Evolutionary conservation across 2,888 invertebrate genomes (phyloP).

Genomic region (Tiphia femorata): DNA sequence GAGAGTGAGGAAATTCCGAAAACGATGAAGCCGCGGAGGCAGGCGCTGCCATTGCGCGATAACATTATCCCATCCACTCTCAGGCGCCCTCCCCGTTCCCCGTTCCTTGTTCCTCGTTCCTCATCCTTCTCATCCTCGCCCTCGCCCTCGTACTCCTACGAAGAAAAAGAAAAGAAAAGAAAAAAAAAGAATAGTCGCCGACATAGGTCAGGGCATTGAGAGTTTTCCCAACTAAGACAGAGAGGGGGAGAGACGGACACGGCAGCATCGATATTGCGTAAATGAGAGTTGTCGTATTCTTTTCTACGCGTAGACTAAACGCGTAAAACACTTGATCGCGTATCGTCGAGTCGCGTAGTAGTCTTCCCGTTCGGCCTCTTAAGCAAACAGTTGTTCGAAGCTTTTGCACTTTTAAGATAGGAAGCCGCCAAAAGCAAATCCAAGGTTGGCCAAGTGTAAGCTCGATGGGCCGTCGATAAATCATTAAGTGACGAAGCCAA

Average conservation of each 20-base stretch:
- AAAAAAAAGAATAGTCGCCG: constrained; percentile 10
- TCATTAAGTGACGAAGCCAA: constrained; percentile 41
- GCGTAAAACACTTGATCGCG: constrained; percentile 1
- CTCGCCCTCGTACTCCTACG: too few species aligned
- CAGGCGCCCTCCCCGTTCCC: too few species aligned
- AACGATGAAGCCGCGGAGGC: background rate
- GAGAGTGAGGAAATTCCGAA: constrained; percentile 25
- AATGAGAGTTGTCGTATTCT: constrained; percentile 32
- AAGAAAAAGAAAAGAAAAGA: constrained; percentile 19
- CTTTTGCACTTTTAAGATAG: constrained; percentile 24
- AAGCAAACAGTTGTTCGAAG: constrained; percentile 42
- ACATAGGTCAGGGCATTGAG: background rate
- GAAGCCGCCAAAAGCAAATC: constrained; percentile 30
- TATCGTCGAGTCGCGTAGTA: constrained; percentile 30
- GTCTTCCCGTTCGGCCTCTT: constrained; percentile 49
- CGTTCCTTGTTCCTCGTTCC: too few species aligned
- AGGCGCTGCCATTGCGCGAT: too few species aligned
- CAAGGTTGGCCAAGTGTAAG: constrained; percentile 46
- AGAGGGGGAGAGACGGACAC: too few species aligned
- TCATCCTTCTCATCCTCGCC: too few species aligned
- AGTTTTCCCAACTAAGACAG: too few species aligned
- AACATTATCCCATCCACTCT: too few species aligned
- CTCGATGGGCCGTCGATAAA: constrained; percentile 13
- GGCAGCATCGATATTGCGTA: constrained; percentile 17
- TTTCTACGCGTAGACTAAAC: constrained; percentile 33